Conservation (phyloP, 2,888 invertebrate species). For the Heliconius charithonia region DNA sequence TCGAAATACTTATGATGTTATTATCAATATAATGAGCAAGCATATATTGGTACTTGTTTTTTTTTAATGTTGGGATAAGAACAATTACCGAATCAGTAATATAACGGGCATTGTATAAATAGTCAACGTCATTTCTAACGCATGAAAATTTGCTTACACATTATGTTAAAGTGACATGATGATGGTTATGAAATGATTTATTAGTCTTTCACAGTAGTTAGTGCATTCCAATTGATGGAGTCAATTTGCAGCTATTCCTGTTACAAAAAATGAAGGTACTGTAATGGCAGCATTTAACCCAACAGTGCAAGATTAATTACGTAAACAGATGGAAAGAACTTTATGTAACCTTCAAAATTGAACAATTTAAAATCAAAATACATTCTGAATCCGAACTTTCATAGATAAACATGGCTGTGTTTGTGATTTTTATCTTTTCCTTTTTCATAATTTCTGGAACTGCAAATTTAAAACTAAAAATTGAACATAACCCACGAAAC, state of each 20-base stretch:
- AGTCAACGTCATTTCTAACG: too few relatives aligned
- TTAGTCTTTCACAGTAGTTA: not conserved
- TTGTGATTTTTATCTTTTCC: conserved; percentile 30
- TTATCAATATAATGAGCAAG: too few relatives aligned
- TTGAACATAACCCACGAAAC: conserved; percentile 42
- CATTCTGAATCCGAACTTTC: not conserved
- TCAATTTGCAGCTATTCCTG: not conserved
- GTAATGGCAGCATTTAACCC: conserved; percentile 32
- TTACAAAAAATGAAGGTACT: not conserved
- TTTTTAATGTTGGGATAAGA: too few relatives aligned
- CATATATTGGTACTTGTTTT: too few relatives aligned
- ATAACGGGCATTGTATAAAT: too few relatives aligned
- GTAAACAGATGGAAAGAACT: conserved; percentile 31
- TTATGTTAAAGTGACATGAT: too few relatives aligned
- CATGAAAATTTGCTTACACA: too few relatives aligned
- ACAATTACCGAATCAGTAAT: too few relatives aligned
- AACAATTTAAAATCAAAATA: conserved; percentile 22
- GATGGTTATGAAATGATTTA: too few relatives aligned
- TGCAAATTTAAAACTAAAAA: conserved; percentile 24
- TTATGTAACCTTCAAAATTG: conserved; percentile 19
- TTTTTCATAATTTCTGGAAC: conserved; percentile 33
- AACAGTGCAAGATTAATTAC: conserved; percentile 63
- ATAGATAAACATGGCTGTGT: conserved; percentile 13
- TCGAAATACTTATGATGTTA: too few relatives aligned
- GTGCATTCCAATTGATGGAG: not conserved